Evolutionary conservation across 2,113 vertebrate species (phyloP), one percentile per base, ranked within the genome.

Genomic region (Barbus barbus): DNA sequence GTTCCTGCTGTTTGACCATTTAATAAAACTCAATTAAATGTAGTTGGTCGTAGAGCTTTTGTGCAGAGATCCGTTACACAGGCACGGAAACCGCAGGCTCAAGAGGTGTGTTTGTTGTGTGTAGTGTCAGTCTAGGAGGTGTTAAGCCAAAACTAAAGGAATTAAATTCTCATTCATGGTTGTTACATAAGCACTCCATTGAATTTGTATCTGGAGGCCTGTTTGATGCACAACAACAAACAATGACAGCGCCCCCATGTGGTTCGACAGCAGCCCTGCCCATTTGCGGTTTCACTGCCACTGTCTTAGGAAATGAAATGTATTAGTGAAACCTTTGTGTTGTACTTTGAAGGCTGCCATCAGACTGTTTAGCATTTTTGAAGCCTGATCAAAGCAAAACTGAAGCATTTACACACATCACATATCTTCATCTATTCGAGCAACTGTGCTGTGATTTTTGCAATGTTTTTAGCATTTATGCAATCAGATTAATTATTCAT

Each of bases 1-100:
- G 53, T 78, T 33, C 31, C 53, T 60, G 75, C 75, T 60, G 31
- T 78, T 78, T 78, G 75, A 60, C 53, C 75, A 78, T 83, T 72
- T 75, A 60, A 58, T 58, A 58, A 26, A 60, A 81, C 79, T 69
- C 79, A 16, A 28, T 69, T 33, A 53, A 56, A 53, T n/a, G 16
- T 9, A 48, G 41, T 28, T 8, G 14, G 20, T 41, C 16, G 9
- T 28, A 51, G 44, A 46, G 71, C n/a, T 51, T 46, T 18, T 28
- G 24, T 20, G 18, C 22, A 18, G 20, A 56, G 74, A 53, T 56
- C 72, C 8, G 48, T 53, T 77, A n/a, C 22, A 36, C 22, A 38
- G 13, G 4, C 41, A 73, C 41, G 3, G 41, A 73, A 73, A 73
- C 71, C 12, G 2, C 38, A 73, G 41, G 2, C 71, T 46, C 41